These are phyloP conservation scores for Chrysopa pallens DNA, from an alignment of 1,140 invertebrate species.

Conservation along the genomic window DNA sequence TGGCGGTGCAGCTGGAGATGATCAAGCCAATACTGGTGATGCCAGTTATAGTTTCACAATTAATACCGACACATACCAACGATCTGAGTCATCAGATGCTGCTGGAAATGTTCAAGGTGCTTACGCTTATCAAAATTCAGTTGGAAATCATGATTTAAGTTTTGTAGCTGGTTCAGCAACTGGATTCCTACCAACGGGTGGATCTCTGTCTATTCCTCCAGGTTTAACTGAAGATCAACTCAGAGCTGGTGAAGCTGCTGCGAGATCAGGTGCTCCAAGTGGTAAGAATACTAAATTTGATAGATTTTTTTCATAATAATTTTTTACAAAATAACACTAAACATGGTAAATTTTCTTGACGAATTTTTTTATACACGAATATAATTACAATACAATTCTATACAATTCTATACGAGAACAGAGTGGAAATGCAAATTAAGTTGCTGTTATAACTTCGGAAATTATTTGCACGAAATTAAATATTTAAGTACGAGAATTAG, in stretches of 20 bases:
- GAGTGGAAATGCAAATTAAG: too few species aligned
- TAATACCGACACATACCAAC: slow-evolving; percentile 2
- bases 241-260: background rate
- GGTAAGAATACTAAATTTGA: background rate
- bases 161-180: slow-evolving; percentile 7
- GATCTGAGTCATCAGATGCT: slow-evolving; percentile 8
- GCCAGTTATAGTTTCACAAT: slow-evolving; percentile 7
- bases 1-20: too few species aligned
- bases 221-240: background rate
- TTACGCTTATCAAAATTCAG: slow-evolving; percentile 7
- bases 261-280: background rate
- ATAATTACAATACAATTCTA: too few species aligned
- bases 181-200: slow-evolving; percentile 7
- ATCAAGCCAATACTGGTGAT: background rate
- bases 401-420: too few species aligned
- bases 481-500: too few species aligned
- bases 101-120: slow-evolving; percentile 10
- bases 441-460: too few species aligned
- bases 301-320: too few species aligned
- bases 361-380: too few species aligned
- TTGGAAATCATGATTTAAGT: slow-evolving; percentile 4
- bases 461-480: too few species aligned
- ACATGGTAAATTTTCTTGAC: too few species aligned
- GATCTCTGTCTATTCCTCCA: background rate
- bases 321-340: too few species aligned